These are phyloP conservation scores for Platycheirus rosarum DNA, from an alignment of 2,888 invertebrate genomes.

Conservation along the genomic window DNA sequence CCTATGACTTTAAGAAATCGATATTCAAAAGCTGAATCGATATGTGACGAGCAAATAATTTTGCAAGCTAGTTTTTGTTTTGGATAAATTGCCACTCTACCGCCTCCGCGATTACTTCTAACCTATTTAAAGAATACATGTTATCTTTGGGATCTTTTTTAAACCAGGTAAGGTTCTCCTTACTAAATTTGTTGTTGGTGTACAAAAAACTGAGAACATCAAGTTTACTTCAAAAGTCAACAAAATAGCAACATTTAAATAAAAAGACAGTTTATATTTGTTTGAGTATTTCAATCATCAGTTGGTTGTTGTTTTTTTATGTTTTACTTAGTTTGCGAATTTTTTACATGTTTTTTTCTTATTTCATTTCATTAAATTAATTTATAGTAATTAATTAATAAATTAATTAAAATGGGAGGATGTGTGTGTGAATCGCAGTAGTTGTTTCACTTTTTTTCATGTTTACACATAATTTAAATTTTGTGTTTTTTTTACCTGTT, in stretches of 20 bases:
- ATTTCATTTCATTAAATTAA: constrained; percentile 53
- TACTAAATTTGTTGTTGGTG: too few relatives aligned
- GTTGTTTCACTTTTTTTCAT: constrained; percentile 37
- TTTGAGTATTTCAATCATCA: constrained; percentile 73
- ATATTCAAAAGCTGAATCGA: too few relatives aligned
- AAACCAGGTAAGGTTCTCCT: too few relatives aligned
- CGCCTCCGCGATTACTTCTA: too few relatives aligned
- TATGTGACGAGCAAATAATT: too few relatives aligned
- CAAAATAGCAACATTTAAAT: constrained; percentile 17
- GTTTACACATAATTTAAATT: constrained; percentile 30
- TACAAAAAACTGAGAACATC: too few relatives aligned
- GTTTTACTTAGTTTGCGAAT: constrained; percentile 50
- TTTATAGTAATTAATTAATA: constrained; percentile 60
- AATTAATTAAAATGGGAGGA: constrained; percentile 61
- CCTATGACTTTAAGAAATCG: too few relatives aligned
- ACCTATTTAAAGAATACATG: too few relatives aligned
- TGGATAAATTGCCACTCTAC: too few relatives aligned
- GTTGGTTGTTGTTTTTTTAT: constrained; percentile 52
- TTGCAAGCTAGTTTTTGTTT: too few relatives aligned
- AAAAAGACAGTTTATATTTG: constrained; percentile 54
- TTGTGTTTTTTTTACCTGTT: constrained; percentile 22
- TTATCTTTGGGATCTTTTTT: too few relatives aligned
- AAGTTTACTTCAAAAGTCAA: not conserved
- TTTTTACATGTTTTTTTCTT: constrained; percentile 31
- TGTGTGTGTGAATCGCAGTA: constrained; percentile 57